Percentiles rank a stretch among this genome's conserved stretches.
phyloP scores from a whole-genome alignment of 2,888 invertebrate species.

The Acleris laterana region DNA sequence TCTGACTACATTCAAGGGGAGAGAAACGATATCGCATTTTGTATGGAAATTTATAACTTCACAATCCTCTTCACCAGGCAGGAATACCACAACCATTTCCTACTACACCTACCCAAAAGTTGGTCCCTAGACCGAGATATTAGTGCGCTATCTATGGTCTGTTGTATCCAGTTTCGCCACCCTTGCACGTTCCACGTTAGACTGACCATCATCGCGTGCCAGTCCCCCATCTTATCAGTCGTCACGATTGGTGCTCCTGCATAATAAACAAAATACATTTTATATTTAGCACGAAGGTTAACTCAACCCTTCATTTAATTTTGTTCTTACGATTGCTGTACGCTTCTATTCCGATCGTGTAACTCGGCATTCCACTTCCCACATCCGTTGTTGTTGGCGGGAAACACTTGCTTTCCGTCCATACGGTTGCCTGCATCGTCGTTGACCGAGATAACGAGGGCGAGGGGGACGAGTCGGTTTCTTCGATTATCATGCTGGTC shows the following conservation, averaged over 20 bases:
- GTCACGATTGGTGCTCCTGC: constrained; percentile 64
- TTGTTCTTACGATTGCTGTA: constrained; percentile 5
- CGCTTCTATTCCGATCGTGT: background rate
- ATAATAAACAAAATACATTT: background rate
- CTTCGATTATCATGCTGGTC: constrained; percentile 22
- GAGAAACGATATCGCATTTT: no score
- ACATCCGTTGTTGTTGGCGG: background rate
- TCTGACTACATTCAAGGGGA: no score
- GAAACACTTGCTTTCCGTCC: background rate
- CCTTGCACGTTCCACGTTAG: constrained; percentile 75
- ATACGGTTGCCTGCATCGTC: constrained; percentile 41
- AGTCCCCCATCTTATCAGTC: constrained; percentile 70
- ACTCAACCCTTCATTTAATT: background rate
- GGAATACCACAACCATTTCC: no score
- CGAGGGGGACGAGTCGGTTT: no score
- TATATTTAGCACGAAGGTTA: no score
- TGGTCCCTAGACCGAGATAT: constrained; percentile 42
- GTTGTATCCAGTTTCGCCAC: constrained; percentile 76
- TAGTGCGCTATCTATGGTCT: constrained; percentile 62
- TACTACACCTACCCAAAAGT: no score
- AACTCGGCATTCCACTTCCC: background rate
- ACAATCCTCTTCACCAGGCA: no score
- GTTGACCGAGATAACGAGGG: constrained; percentile 45
- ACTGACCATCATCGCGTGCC: constrained; percentile 75
- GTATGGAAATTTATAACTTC: no score